Evolutionary conservation across 2,113 vertebrate genomes (phyloP), one percentile per base, ranked within the genome.

Genomic region (Synchiropus splendidus): DNA sequence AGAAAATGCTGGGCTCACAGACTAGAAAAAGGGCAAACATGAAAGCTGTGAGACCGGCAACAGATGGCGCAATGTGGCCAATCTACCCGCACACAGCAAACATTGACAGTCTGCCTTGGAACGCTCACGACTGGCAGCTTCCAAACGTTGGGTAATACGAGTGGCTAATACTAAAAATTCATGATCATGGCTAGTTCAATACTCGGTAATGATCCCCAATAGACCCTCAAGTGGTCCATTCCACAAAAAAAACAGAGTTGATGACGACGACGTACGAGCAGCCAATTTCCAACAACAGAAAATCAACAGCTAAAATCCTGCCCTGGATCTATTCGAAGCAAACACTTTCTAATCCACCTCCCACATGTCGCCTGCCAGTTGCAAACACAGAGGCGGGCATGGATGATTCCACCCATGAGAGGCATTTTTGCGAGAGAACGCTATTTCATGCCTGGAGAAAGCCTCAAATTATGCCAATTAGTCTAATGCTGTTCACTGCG

Each of bases 11-110:
- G 4, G 21, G 21, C 21, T 27, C 21, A 27, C 21, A 27, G 21
- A 27, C 21, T 27, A 5, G 21, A 27, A 27, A 27, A 27, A 27
- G 8, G 21, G 59, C 40, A 65, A 48, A 59, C 57, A 55, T 53
- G 48, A 39, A 49, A 40, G 63, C 58, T 54, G 59, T 42, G 50
- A 57, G 64, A 70, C 57, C 50, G 61, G 66, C 56, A 70, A 57
- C 63, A 78, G 65, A 70, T 74, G 67, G 67, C 58, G 34, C 45
- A 61, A 61, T 61, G 61, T 64, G 61, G 56, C 57, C 18, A 68
- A 49, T 44, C 58, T 61, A 53, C 55, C 63, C 39, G 58, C 54
- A 50, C 48, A 66, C 48, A 68, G 48, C 60, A 77, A 74, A 68
- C 45, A 62, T 49, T 70, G 60, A 58, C 56, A 69, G 43, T 61